Evolutionary conservation across 1,140 invertebrate species (phyloP).

Genomic region (Anadara kagoshimensis): DNA sequence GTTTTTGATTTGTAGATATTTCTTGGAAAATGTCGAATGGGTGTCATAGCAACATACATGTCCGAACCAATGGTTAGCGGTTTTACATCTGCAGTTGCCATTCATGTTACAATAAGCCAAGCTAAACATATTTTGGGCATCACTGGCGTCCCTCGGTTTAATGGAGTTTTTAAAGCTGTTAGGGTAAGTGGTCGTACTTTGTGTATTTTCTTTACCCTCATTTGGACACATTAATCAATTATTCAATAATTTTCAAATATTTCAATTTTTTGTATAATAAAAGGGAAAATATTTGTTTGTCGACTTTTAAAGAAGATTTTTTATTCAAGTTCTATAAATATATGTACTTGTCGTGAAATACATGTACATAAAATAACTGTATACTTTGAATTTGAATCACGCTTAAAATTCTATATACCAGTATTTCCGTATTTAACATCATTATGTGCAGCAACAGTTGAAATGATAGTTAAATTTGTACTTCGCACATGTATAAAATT

Average conservation of each 20-base stretch:
- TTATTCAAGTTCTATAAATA: neutral
- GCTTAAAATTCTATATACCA: too few relatives aligned
- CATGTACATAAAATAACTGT: too few relatives aligned
- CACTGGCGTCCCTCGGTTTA: conserved; percentile 46
- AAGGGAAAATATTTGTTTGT: neutral
- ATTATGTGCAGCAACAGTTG: too few relatives aligned
- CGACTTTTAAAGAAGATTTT: neutral
- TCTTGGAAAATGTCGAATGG: conserved; percentile 71
- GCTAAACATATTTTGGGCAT: conserved; percentile 72
- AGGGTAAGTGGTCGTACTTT: conserved; percentile 49
- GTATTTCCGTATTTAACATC: too few relatives aligned
- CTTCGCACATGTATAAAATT: too few relatives aligned
- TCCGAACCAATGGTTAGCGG: conserved; percentile 75
- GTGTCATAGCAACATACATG: conserved; percentile 72
- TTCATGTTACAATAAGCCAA: conserved; percentile 74
- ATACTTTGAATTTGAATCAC: too few relatives aligned
- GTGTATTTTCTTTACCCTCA: too few relatives aligned
- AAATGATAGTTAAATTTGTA: too few relatives aligned
- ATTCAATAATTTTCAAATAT: too few relatives aligned
- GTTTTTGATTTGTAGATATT: conserved; percentile 56
- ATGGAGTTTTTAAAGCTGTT: conserved; percentile 66
- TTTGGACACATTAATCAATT: too few relatives aligned
- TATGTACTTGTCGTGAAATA: too few relatives aligned
- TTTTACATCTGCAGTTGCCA: conserved; percentile 74
- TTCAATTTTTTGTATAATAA: too few relatives aligned